Base-by-base conservation (phyloP, 2,113 vertebrate genomes). In the Lepisosteus oculatus region DNA sequence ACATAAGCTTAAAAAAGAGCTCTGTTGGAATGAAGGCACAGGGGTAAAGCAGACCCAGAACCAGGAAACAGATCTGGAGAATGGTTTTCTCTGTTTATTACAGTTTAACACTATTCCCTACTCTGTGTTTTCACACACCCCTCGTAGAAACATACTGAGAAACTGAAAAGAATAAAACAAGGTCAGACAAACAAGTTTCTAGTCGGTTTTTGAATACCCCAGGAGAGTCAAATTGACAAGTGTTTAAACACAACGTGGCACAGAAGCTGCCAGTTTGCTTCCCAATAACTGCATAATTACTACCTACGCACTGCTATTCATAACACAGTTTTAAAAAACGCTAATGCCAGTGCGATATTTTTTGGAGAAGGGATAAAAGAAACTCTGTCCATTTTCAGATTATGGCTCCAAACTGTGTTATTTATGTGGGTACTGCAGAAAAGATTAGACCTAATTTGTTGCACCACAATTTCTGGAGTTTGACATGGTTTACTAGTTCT, bases 81-180 rank as follows among this genome's bases (percentile, higher is more conserved):
- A 29, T 29, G 29, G 29, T 29, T 29, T 29, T 29, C 29, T 29
- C 29, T 29, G 29, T 29, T 29, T 29, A 29, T 29, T 29, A 29
- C 29, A 29, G 29, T 29, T 29, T 29, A 29, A 29, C 29, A 29
- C 9, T 8, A 42, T 83, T 84, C 75, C 57, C 80, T 80, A 82
- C 82, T 82, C 79, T 79, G 79, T 79, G 79, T 84, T 85, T 84
- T 77, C 77, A 81, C 74, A 79, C 79, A 81, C 75, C 83, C 83
- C 61, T 72, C 76, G 54, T 63, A 51, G 70, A 70, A 84, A 80
- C 80, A 75, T 78, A 78, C 75, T 71, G 79, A 72, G 71, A 75
- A 77, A 72, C 3, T 66, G 65, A 67, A 65, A 68, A 57, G 9
- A 80, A 76, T 84, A 72, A 54, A 59, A 79, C 7, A 62, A 81